Conservation (phyloP, 2,888 invertebrate genomes). For the Acronicta alni region DNA sequence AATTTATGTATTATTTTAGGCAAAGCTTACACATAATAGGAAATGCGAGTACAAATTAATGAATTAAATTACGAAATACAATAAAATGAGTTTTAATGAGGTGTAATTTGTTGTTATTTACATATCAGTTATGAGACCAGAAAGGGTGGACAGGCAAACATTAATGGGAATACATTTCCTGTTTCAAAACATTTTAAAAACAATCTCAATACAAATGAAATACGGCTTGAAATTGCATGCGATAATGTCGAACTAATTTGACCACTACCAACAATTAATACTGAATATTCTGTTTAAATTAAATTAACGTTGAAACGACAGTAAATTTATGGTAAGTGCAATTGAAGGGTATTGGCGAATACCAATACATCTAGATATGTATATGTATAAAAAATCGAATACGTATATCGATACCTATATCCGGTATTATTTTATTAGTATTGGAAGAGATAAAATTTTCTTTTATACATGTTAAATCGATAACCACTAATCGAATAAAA, state of each 20-base stretch:
- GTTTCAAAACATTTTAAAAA: conserved; percentile 14
- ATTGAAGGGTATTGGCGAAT: conserved; percentile 56
- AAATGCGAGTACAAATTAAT: conserved; percentile 43
- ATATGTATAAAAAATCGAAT: neutral
- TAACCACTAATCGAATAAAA: conserved; percentile 50
- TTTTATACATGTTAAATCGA: conserved; percentile 33
- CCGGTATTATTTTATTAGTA: conserved; percentile 42
- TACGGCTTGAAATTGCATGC: conserved; percentile 25
- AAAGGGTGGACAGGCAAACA: conserved; percentile 50
- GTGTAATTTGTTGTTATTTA: conserved; percentile 57
- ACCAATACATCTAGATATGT: conserved; percentile 24
- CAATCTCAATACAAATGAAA: neutral
- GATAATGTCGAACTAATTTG: conserved; percentile 32
- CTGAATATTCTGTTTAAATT: conserved; percentile 52
- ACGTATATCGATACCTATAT: conserved; percentile 13
- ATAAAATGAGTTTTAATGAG: conserved; percentile 52
- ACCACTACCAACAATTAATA: conserved; percentile 42
- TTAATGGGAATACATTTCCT: conserved; percentile 35
- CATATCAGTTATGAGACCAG: conserved; percentile 45
- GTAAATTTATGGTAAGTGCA: conserved; percentile 58
- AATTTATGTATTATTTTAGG: conserved; percentile 63
- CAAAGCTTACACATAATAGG: conserved; percentile 37
- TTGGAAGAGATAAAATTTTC: conserved; percentile 39
- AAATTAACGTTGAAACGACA: conserved; percentile 54
- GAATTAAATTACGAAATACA: conserved; percentile 50